Percentiles rank a stretch among this genome's conserved stretches.
Evolutionary conservation across 2,113 vertebrate genomes (phyloP).

Genomic region (Archocentrus centrarchus): DNA sequence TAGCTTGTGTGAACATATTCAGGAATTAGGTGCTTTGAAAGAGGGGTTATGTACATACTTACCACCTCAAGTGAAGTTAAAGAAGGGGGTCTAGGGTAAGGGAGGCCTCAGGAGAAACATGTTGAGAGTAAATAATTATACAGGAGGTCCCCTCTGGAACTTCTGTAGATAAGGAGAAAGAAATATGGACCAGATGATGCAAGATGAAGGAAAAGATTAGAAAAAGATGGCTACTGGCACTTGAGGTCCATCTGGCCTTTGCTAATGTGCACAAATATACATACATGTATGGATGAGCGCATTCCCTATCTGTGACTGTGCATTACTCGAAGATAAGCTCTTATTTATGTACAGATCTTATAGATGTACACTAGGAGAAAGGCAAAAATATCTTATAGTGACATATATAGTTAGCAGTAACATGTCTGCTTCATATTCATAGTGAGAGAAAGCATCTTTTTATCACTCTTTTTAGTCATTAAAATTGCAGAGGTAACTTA

Average conservation of each 20-base stretch:
- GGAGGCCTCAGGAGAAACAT: conserved; percentile 54
- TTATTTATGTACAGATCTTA: neutral
- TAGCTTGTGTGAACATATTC: neutral
- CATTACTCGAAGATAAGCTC: neutral
- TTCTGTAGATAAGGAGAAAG: conserved; percentile 51
- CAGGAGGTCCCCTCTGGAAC: conserved; percentile 54
- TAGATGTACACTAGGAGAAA: neutral
- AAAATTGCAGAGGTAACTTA: conserved; percentile 1
- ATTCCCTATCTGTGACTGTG: neutral
- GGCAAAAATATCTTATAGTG: neutral
- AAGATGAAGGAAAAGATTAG: conserved; percentile 28
- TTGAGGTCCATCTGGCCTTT: conserved; percentile 37
- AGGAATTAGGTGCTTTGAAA: conserved; percentile 14
- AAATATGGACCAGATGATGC: conserved; percentile 35
- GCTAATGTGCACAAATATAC: neutral
- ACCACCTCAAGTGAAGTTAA: conserved; percentile 51
- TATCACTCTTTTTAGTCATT: conserved; percentile 27
- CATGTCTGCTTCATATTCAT: neutral
- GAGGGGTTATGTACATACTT: conserved; percentile 21
- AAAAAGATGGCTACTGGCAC: conserved; percentile 13
- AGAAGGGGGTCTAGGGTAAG: conserved; percentile 30
- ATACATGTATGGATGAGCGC: neutral
- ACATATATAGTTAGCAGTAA: conserved; percentile 11
- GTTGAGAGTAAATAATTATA: conserved; percentile 69
- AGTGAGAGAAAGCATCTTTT: conserved; percentile 23